Percentiles rank a stretch among this genome's conserved stretches.
Evolutionary conservation across 1,140 invertebrate genomes (phyloP).

Genomic region (Megalopta genalis): DNA sequence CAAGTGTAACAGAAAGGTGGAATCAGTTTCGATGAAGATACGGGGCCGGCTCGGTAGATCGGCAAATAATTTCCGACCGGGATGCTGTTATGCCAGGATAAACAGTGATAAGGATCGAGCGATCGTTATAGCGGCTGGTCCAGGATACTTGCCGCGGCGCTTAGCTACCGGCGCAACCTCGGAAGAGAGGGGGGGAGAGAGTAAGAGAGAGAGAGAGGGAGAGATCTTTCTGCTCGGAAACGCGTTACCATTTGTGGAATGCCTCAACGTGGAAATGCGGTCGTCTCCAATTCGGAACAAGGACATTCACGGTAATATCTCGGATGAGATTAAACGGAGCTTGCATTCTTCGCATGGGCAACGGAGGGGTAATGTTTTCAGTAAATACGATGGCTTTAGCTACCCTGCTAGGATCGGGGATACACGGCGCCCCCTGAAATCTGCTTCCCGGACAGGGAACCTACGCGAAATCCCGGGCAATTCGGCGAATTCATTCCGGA

Average conservation of each 20-base stretch:
- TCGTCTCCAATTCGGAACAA: conserved; percentile 59
- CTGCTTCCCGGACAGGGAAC: conserved; percentile 18
- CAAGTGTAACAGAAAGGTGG: background rate
- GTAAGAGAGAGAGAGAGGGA: background rate
- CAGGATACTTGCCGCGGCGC: conserved; percentile 12
- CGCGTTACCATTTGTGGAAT: conserved; percentile 59
- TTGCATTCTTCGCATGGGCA: conserved; percentile 51
- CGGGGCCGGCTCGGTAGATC: background rate
- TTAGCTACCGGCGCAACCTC: background rate
- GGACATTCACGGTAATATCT: conserved; percentile 64
- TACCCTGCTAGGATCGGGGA: conserved; percentile 23
- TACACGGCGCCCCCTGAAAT: conserved; percentile 22
- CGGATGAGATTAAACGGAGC: conserved; percentile 63
- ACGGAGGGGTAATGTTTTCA: conserved; percentile 45
- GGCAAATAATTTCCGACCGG: conserved; percentile 11
- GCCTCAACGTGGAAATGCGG: conserved; percentile 55
- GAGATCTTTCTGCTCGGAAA: conserved; percentile 43
- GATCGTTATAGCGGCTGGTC: conserved; percentile 23
- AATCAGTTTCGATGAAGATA: conserved; percentile 6
- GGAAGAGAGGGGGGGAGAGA: no score
- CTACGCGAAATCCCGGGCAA: background rate
- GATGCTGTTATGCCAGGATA: conserved; percentile 8
- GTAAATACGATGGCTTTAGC: conserved; percentile 46
- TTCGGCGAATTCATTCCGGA: background rate
- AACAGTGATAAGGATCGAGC: conserved; percentile 32